Conservation (phyloP, 2,888 invertebrate genomes). For the Penaeus monodon region DNA sequence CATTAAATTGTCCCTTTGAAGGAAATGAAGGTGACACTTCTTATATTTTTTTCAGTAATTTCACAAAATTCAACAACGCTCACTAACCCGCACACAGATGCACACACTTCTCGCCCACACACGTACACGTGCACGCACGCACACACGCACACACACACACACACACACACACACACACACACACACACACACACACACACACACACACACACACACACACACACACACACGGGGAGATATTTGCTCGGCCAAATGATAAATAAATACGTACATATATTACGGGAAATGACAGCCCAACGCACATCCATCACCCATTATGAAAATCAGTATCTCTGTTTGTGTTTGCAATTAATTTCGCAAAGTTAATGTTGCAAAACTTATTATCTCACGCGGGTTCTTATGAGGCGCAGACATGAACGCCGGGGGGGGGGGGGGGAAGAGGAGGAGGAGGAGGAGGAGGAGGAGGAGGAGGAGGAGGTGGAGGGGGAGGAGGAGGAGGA, state of each 20-base stretch:
- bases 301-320: no score
- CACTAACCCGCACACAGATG: no score
- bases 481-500: not conserved
- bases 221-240: not conserved
- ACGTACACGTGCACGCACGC: not conserved
- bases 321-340: no score
- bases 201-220: not conserved
- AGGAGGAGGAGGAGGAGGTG: not conserved
- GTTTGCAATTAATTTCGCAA: no score
- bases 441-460: not conserved
- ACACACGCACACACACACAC: no score
- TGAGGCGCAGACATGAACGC: no score
- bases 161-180: not conserved
- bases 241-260: not conserved
- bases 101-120: no score
- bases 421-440: not conserved
- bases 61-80: not conserved
- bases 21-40: no score
- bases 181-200: not conserved
- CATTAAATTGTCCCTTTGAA: no score
- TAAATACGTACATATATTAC: not conserved
- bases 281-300: not conserved
- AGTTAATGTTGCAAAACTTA: not conserved
- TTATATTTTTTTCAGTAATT: not conserved
- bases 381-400: no score